Percentiles rank a stretch among this genome's conserved stretches.
These are phyloP conservation scores for Platypus cylindrus DNA, from an alignment of 2,888 invertebrate species.

Conservation along the genomic window DNA sequence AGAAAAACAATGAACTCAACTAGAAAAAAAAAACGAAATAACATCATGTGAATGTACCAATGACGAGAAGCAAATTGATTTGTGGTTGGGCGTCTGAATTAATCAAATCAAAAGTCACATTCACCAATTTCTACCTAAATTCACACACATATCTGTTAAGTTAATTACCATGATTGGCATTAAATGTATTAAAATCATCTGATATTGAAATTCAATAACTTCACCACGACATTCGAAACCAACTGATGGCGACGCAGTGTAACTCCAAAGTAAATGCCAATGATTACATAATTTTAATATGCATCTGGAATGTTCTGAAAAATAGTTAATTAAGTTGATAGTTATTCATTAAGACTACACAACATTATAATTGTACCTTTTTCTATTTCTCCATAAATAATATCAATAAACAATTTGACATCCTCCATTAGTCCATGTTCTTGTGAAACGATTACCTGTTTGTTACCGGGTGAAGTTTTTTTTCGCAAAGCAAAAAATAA, in stretches of 20 bases:
- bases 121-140: too few species aligned
- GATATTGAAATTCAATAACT: constrained; percentile 38
- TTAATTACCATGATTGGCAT: constrained; percentile 44
- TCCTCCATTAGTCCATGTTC: not conserved
- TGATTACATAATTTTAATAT: constrained; percentile 32
- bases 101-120: too few species aligned
- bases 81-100: too few species aligned
- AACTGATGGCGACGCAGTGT: constrained; percentile 20
- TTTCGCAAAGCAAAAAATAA: constrained; percentile 5
- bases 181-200: constrained; percentile 48
- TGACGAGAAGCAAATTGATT: too few species aligned
- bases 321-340: constrained; percentile 7
- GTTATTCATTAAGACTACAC: too few species aligned
- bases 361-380: constrained; percentile 8
- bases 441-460: constrained; percentile 1
- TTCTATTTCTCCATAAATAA: constrained; percentile 10
- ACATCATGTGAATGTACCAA: too few species aligned
- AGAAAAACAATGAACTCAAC: too few species aligned
- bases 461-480: constrained; percentile 1
- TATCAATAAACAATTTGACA: constrained; percentile 7
- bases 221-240: constrained; percentile 11
- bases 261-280: constrained; percentile 32
- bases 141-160: too few species aligned
- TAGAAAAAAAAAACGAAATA: too few species aligned
- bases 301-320: constrained; percentile 24